Evolutionary conservation across 2,797 vertebrate genomes (phyloP).

Genomic region (Nannoperca obscura): DNA sequence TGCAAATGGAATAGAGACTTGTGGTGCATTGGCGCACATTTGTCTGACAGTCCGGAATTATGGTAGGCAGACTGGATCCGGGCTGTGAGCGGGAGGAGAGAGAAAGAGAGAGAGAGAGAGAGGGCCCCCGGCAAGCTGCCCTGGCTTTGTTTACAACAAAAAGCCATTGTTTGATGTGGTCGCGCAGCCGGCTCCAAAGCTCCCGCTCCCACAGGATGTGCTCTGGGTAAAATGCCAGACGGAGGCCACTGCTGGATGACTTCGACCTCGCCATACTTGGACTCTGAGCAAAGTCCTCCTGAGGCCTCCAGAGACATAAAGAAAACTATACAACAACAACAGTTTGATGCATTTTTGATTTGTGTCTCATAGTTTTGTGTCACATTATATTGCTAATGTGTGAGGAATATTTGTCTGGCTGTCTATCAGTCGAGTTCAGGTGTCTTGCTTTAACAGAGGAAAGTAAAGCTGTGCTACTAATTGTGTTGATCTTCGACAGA

Average conservation of each 20-base stretch:
- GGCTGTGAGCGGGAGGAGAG: constrained; percentile 54
- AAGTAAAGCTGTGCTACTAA: neutral
- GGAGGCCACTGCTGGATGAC: constrained; percentile 84
- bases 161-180: constrained; percentile 90
- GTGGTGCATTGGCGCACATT: constrained; percentile 72
- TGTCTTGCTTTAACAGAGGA: constrained; percentile 18
- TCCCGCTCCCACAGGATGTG: constrained; percentile 88
- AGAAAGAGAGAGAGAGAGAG: constrained; percentile 51
- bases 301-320: constrained; percentile 57
- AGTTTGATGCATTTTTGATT: constrained; percentile 57
- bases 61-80: constrained; percentile 72
- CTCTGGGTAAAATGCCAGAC: constrained; percentile 87
- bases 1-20: constrained; percentile 71
- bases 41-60: constrained; percentile 79
- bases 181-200: constrained; percentile 83
- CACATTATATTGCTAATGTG: too few species aligned
- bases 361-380: too few species aligned
- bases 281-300: constrained; percentile 68
- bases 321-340: constrained; percentile 73
- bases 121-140: constrained; percentile 85
- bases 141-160: constrained; percentile 90
- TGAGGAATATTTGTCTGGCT: constrained; percentile 34
- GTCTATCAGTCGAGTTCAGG: constrained; percentile 23
- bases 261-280: constrained; percentile 71
- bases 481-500: neutral